Evolutionary conservation across 2,113 vertebrate species (phyloP), one percentile per base, ranked within the genome.

Genomic region (Smithornis capensis): DNA sequence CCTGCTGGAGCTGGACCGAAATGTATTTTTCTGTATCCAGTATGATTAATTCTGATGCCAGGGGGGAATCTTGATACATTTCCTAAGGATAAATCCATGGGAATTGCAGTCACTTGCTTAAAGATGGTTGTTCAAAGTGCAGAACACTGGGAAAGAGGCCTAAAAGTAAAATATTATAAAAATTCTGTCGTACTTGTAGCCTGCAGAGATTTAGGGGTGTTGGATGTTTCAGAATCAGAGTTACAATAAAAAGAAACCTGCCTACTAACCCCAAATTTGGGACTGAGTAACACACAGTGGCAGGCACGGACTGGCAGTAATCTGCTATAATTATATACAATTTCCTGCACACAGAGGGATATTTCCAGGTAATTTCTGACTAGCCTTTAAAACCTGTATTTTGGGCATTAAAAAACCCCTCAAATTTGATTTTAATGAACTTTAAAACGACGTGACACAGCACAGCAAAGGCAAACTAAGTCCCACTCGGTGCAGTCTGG

Each of bases 311-410:
- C 92, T 94, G 88, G 93, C 90, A 90, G 83, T 65, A 92, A 92
- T 84, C 59, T 35, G 79, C 60, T 96, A 55, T 94, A 94, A 96
- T 96, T 96, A 92, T 31, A 89, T 81, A 93, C 49, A 70, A 87
- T 96, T 96, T 95, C 93, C 96, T 95, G 80, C 65, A 70, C 69
- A 92, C 71, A 87, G 90, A 92, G 65, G 65, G 83, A 83, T 70
- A 93, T 94, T 94, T 95, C 86, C 92, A 96, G 80, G 93, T 81
- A 92, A 90, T 95, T 97, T 92, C 83, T 93, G 49, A 53, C 83
- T 89, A 75, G 64, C 64, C 47, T 94, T 95, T 83, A 86, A 83
- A 89, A 81, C 60, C 45, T 73, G 22, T 60, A 65, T 79, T 95
- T 91, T 35, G 19, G 31, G 62, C 80, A 83, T 88, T 69, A 67